Evolutionary conservation across 2,888 invertebrate genomes (phyloP).

Genomic region (Polyploca ridens): DNA sequence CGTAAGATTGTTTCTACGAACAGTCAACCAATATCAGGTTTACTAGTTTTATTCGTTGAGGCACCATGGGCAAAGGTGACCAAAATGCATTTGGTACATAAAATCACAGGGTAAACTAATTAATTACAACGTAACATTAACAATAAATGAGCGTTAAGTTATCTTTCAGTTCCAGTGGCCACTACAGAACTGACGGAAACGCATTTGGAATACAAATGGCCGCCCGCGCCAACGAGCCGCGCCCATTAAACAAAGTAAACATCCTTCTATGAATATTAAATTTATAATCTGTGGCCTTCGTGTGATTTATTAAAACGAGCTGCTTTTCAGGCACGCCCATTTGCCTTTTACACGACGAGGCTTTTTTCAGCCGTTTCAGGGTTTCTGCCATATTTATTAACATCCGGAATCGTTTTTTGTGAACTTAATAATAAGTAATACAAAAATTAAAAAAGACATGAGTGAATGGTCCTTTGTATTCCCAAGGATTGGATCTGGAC

Average conservation of each 20-base stretch:
- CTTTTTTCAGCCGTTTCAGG: not conserved
- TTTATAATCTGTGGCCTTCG: slow-evolving; percentile 46
- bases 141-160: slow-evolving; percentile 1
- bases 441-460: too few species aligned
- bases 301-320: slow-evolving; percentile 46
- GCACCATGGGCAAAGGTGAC: too few species aligned
- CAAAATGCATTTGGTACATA: too few species aligned
- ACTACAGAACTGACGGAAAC: slow-evolving; percentile 14
- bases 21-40: too few species aligned
- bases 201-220: slow-evolving; percentile 30
- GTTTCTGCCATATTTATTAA: not conserved
- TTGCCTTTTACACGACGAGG: not conserved
- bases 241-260: slow-evolving; percentile 28
- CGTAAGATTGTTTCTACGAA: too few species aligned
- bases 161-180: slow-evolving; percentile 10
- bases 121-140: not conserved
- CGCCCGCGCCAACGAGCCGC: slow-evolving; percentile 18
- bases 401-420: too few species aligned
- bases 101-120: not conserved
- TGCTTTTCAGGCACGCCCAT: slow-evolving; percentile 19
- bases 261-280: slow-evolving; percentile 55
- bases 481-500: too few species aligned
- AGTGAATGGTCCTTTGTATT: too few species aligned
- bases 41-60: too few species aligned
- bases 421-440: too few species aligned